Conservation (phyloP, 2,113 vertebrate genomes). For the Cygnus buccinator region DNA sequence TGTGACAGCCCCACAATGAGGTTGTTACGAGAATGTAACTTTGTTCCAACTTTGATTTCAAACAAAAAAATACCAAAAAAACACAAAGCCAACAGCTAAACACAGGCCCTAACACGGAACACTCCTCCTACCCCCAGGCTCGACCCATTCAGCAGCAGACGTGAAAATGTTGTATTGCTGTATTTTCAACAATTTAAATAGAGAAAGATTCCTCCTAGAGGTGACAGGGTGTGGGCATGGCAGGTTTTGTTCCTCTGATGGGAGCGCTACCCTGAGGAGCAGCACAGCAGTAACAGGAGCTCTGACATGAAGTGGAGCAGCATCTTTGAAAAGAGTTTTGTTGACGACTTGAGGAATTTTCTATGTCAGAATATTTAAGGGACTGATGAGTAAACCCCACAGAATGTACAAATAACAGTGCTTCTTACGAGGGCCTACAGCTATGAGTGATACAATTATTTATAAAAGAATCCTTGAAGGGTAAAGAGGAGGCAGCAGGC, state of each 20-base stretch:
- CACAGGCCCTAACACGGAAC: background rate
- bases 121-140: background rate
- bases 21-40: background rate
- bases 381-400: background rate
- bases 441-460: background rate
- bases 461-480: background rate
- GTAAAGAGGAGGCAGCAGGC: background rate
- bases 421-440: background rate
- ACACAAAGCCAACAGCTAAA: background rate
- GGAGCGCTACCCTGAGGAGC: background rate
- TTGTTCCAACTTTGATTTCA: background rate
- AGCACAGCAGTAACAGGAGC: background rate
- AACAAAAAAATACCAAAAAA: background rate
- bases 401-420: background rate
- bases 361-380: background rate
- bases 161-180: background rate
- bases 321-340: background rate
- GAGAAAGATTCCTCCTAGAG: background rate
- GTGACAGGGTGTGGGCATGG: background rate
- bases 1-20: background rate
- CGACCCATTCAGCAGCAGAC: background rate
- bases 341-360: background rate
- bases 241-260: background rate
- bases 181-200: background rate
- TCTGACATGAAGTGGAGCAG: background rate